Evolutionary conservation across 2,797 vertebrate genomes (phyloP).

Genomic region (Pseudocheirus occidentalis): DNA sequence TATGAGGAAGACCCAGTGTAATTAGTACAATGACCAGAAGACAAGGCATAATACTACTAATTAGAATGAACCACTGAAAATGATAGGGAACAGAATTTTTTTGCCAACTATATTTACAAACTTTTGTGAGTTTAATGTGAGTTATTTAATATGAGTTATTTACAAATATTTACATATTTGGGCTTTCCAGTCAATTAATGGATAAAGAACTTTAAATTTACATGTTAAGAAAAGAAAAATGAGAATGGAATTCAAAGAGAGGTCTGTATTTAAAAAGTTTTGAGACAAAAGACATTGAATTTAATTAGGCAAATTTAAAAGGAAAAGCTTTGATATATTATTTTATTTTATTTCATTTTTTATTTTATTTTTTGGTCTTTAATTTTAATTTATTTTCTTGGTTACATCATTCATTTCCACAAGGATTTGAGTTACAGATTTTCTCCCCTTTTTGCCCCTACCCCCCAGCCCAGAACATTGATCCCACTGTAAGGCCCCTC

Average conservation of each 20-base stretch:
- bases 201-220: slow-evolving; percentile 11
- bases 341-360: no score
- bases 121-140: no score
- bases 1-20: neutral
- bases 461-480: no score
- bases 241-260: neutral
- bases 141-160: no score
- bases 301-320: neutral
- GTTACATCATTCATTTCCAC: no score
- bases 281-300: neutral
- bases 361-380: no score
- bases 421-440: no score
- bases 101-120: neutral
- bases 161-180: no score
- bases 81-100: no score
- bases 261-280: neutral
- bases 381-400: no score
- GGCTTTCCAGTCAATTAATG: neutral
- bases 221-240: neutral
- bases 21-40: neutral
- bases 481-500: no score
- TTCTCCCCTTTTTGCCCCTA: no score
- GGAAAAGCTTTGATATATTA: neutral
- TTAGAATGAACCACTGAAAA: neutral
- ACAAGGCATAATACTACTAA: neutral